Percentiles rank a stretch among this genome's conserved stretches.
Conservation (phyloP, 2,888 invertebrate species). For the Leptopilina myrica region DNA sequence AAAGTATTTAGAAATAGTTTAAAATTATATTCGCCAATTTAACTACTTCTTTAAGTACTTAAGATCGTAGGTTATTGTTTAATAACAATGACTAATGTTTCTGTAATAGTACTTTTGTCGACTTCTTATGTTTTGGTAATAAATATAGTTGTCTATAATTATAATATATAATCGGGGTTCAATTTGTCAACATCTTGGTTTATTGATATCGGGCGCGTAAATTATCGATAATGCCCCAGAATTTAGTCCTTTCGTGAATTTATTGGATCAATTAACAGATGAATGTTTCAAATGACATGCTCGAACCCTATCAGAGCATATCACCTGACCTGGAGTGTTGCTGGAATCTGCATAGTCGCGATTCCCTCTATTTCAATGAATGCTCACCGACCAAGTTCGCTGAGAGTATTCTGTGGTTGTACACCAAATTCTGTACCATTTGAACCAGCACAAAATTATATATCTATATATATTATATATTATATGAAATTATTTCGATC, state of each 20-base stretch:
- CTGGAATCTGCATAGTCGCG: slow-evolving; percentile 17
- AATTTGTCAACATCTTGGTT: not conserved
- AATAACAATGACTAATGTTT: too few species aligned
- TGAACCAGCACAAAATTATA: not conserved
- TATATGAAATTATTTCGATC: not conserved
- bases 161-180: too few species aligned
- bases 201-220: not conserved
- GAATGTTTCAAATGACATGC: slow-evolving; percentile 24
- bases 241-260: slow-evolving; percentile 14
- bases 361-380: slow-evolving; percentile 14
- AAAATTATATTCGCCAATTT: too few species aligned
- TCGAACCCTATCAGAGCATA: slow-evolving; percentile 27
- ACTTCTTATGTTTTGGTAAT: too few species aligned
- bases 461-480: not conserved
- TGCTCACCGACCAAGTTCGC: slow-evolving; percentile 10
- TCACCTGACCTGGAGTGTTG: slow-evolving; percentile 8
- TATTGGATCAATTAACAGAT: slow-evolving; percentile 23
- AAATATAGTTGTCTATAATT: too few species aligned
- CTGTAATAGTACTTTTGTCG: too few species aligned
- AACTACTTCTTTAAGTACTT: too few species aligned
- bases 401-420: not conserved
- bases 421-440: not conserved
- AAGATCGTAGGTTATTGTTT: too few species aligned
- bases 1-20: too few species aligned
- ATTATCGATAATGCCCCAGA: not conserved